Percentiles rank a stretch among this genome's conserved stretches.
phyloP scores from a whole-genome alignment of 2,797 vertebrate genomes.

The Decapterus maruadsi region DNA sequence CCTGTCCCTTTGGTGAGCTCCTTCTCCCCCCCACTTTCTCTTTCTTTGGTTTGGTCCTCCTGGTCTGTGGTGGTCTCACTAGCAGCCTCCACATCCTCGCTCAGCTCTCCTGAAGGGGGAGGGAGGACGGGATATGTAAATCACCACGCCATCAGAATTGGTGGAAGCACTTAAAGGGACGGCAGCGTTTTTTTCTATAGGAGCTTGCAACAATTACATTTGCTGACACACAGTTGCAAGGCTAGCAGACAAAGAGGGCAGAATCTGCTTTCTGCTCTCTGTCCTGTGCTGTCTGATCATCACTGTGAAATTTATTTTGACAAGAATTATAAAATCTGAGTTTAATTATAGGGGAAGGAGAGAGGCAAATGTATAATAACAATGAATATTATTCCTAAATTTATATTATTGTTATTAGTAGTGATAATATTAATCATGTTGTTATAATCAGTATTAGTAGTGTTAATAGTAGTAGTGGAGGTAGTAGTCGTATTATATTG shows the following conservation, averaged over 20 bases:
- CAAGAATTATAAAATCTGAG: conserved; percentile 48
- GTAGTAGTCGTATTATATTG: conserved; percentile 1
- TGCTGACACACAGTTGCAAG: conserved; percentile 85
- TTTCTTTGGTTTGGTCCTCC: conserved; percentile 96
- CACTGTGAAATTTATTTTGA: conserved; percentile 62
- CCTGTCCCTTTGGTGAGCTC: conserved; percentile 96
- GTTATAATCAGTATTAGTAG: conserved; percentile 5
- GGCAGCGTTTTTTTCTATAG: conserved; percentile 87
- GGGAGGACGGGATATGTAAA: conserved; percentile 90
- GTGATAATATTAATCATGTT: conserved; percentile 28
- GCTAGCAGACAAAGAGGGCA: conserved; percentile 84
- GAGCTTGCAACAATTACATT: conserved; percentile 86
- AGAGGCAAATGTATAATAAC: neutral
- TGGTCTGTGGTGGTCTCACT: conserved; percentile 91
- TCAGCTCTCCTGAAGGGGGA: conserved; percentile 94
- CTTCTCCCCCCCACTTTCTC: conserved; percentile 93
- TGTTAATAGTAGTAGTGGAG: neutral
- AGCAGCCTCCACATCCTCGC: conserved; percentile 96
- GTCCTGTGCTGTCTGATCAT: conserved; percentile 61
- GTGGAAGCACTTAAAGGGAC: conserved; percentile 91
- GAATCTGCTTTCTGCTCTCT: conserved; percentile 70
- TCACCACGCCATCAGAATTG: conserved; percentile 89
- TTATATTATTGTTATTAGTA: conserved; percentile 14
- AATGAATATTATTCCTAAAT: neutral
- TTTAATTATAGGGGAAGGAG: conserved; percentile 14